Evolutionary conservation across 1,140 invertebrate species (phyloP).

Genomic region (Drusus annulatus): DNA sequence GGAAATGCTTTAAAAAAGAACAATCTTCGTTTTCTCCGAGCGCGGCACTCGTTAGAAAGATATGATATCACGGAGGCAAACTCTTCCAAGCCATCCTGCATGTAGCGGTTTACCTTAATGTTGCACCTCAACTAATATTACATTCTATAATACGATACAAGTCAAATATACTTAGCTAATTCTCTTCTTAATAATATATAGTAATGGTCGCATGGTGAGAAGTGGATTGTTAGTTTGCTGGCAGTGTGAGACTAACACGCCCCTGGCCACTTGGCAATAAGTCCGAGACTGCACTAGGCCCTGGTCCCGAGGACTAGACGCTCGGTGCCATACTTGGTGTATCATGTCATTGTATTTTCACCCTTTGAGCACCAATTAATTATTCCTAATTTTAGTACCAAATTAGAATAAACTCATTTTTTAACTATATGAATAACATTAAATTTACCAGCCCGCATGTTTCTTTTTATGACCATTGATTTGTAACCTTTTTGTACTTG

Average conservation of each 20-base stretch:
- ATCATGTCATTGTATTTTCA: constrained; percentile 6
- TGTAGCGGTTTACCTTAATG: constrained; percentile 33
- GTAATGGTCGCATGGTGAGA: not conserved
- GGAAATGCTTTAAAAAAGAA: constrained; percentile 29
- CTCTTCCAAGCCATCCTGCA: not conserved
- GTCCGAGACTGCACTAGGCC: constrained; percentile 7
- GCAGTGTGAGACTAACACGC: not conserved
- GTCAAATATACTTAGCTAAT: constrained; percentile 44
- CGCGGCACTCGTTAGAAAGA: constrained; percentile 25
- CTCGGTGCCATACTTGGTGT: constrained; percentile 9
- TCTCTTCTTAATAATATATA: constrained; percentile 35
- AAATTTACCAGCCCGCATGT: constrained; percentile 38
- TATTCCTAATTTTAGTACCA: constrained; percentile 39
- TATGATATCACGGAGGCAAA: not conserved
- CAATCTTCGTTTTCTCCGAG: not conserved
- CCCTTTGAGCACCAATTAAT: constrained; percentile 26
- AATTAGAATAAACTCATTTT: constrained; percentile 31
- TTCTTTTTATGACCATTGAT: constrained; percentile 13
- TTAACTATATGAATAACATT: constrained; percentile 28
- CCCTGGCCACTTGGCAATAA: constrained; percentile 13
- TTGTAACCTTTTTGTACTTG: constrained; percentile 21
- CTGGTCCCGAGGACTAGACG: not conserved
- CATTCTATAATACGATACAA: constrained; percentile 43
- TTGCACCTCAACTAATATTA: constrained; percentile 43
- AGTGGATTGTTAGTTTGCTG: too few relatives aligned